Evolutionary conservation across 2,888 invertebrate species (phyloP).

Genomic region (Spilosoma lubricipeda): DNA sequence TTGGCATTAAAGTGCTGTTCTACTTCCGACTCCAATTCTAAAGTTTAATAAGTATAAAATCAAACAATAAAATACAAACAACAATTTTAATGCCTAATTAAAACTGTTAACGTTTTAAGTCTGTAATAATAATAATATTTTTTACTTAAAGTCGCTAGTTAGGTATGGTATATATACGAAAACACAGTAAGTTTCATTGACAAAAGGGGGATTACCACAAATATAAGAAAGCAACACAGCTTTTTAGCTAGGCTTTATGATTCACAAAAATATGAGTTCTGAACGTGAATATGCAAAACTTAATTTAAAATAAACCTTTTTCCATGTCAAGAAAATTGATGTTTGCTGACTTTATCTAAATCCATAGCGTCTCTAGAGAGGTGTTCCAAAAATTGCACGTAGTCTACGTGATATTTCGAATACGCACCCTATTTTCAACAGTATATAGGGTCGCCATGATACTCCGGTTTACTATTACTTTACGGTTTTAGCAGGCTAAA

Average conservation of each 20-base stretch:
- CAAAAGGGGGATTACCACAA: neutral
- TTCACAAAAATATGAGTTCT: neutral
- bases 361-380: constrained; percentile 50
- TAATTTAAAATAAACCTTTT: constrained; percentile 44
- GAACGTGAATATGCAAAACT: constrained; percentile 24
- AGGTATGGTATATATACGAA: too few species aligned
- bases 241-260: neutral
- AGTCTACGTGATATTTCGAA: constrained; percentile 52
- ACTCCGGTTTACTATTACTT: too few species aligned
- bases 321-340: constrained; percentile 49
- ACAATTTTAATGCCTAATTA: too few species aligned
- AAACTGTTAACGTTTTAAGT: too few species aligned
- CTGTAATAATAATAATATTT: too few species aligned
- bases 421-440: constrained; percentile 56
- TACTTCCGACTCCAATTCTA: too few species aligned
- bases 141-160: too few species aligned
- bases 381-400: constrained; percentile 50
- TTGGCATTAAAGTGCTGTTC: neutral
- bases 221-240: neutral
- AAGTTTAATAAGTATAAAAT: neutral
- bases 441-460: constrained; percentile 53
- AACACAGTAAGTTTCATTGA: neutral
- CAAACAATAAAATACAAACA: too few species aligned
- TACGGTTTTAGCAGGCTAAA: too few species aligned
- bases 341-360: constrained; percentile 51